These are phyloP conservation scores for Exephanes ischioxanthus DNA, from an alignment of 2,888 invertebrate genomes.

Conservation along the genomic window DNA sequence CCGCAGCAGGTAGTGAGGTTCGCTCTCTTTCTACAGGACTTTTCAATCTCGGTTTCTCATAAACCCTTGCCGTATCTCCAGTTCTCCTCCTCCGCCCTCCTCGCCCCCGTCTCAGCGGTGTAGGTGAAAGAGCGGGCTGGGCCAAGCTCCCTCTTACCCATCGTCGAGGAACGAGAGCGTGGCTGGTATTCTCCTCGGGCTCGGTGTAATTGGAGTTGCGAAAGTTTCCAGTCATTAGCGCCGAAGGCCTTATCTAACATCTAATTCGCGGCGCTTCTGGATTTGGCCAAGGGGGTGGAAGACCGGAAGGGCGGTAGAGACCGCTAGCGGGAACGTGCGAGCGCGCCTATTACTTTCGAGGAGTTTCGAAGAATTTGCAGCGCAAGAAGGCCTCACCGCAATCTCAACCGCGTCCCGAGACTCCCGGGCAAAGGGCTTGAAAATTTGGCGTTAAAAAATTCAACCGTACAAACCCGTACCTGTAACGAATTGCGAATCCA, in stretches of 20 bases:
- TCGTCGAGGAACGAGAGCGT: constrained; percentile 33
- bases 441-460: constrained; percentile 38
- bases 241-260: constrained; percentile 80
- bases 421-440: constrained; percentile 50
- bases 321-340: constrained; percentile 67
- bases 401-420: constrained; percentile 39
- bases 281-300: constrained; percentile 59
- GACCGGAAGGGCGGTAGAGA: constrained; percentile 19
- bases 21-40: constrained; percentile 51
- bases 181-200: constrained; percentile 61
- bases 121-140: constrained; percentile 44
- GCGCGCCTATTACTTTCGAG: constrained; percentile 76
- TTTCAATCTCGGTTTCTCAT: constrained; percentile 66
- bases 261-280: constrained; percentile 76
- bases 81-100: constrained; percentile 17
- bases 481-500: background rate
- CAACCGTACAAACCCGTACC: background rate
- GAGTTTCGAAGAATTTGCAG: constrained; percentile 77
- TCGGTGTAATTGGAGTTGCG: constrained; percentile 80
- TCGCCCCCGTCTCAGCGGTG: constrained; percentile 24
- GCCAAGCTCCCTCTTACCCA: constrained; percentile 37
- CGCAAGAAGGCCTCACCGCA: constrained; percentile 43
- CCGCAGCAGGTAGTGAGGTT: constrained; percentile 47
- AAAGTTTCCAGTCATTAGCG: constrained; percentile 82
- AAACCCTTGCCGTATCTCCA: constrained; percentile 61